phyloP scores from a whole-genome alignment of 2,888 invertebrate species.

The Brachynemurus nebulosus region DNA sequence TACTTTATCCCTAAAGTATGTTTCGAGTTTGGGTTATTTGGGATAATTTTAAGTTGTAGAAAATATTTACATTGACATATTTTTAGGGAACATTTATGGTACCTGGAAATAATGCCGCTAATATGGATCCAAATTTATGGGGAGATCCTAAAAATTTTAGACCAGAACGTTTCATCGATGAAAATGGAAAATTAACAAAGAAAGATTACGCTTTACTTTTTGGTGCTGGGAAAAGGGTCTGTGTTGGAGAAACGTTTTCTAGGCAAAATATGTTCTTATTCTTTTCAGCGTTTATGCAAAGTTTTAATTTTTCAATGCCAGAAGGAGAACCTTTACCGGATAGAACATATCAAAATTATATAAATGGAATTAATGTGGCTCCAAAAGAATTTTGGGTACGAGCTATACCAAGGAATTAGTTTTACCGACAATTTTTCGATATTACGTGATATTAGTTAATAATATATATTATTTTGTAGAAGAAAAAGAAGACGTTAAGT shows the following conservation, averaged over 20 bases:
- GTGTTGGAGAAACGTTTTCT: conserved; percentile 55
- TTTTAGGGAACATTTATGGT: conserved; percentile 38
- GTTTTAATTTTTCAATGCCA: conserved; percentile 42
- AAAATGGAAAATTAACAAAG: conserved; percentile 34
- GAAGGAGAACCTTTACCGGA: conserved; percentile 37
- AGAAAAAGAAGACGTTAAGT: too few species aligned
- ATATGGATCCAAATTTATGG: conserved; percentile 27
- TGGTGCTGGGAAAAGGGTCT: conserved; percentile 48
- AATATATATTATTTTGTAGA: too few species aligned
- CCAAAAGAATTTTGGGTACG: conserved; percentile 3
- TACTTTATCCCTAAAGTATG: conserved; percentile 56
- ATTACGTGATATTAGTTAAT: too few species aligned
- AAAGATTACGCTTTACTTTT: conserved; percentile 47
- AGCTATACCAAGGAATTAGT: conserved; percentile 2
- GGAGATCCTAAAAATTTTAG: conserved; percentile 29
- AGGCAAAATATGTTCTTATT: conserved; percentile 47
- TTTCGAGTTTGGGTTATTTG: conserved; percentile 5
- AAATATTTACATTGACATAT: background rate
- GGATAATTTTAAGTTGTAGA: background rate
- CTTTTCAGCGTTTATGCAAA: conserved; percentile 43
- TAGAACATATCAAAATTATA: conserved; percentile 29
- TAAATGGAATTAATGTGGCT: conserved; percentile 21
- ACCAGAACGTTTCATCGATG: conserved; percentile 40
- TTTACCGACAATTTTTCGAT: too few species aligned
- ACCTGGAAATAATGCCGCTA: conserved; percentile 34